Evolutionary conservation across 2,888 invertebrate genomes (phyloP).

Genomic region (Dryocosmus kuriphilus): DNA sequence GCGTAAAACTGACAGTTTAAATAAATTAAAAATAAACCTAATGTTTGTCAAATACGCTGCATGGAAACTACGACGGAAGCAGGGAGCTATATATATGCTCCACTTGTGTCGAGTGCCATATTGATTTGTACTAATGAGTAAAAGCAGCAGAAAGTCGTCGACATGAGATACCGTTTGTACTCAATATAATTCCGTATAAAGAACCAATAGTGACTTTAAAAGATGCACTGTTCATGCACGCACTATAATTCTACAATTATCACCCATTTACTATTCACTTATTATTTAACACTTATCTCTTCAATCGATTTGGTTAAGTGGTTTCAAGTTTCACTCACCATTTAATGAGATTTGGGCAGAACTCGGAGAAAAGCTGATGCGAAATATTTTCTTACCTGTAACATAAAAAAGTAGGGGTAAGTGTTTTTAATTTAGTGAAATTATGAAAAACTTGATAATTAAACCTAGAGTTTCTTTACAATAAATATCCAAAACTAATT

Average conservation of each 20-base stretch:
- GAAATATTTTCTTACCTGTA: not conserved
- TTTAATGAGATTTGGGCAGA: not conserved
- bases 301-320: not conserved
- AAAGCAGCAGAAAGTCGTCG: conserved; percentile 11
- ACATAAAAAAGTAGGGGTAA: not conserved
- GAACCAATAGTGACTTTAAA: not conserved
- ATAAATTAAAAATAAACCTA: not conserved
- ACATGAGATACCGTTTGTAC: not conserved
- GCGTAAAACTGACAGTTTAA: too few relatives aligned
- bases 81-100: not conserved
- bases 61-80: not conserved
- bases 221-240: not conserved
- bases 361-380: not conserved
- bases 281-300: not conserved
- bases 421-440: too few relatives aligned
- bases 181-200: not conserved
- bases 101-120: not conserved
- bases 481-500: too few relatives aligned
- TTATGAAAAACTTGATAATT: too few relatives aligned
- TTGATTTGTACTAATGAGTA: conserved; percentile 14
- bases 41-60: not conserved
- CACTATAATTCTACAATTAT: not conserved
- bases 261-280: not conserved
- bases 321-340: not conserved
- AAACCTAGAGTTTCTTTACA: not conserved